A percentile compares a stretch with the other conserved stretches of the same genome.
Conservation (phyloP, 2,888 invertebrate species). For the Sarcophaga subvicina region DNA sequence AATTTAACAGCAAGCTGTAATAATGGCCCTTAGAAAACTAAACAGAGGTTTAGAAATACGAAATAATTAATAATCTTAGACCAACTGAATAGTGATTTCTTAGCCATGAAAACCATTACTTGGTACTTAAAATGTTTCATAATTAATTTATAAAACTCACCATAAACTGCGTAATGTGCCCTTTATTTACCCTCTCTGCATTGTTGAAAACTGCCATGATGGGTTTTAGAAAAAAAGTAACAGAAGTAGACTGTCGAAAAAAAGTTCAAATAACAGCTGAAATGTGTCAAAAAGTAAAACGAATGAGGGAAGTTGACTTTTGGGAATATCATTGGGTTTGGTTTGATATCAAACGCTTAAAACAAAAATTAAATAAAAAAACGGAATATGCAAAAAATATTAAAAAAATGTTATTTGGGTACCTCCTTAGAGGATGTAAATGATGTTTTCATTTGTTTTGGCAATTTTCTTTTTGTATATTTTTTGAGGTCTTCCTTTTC, state of each 20-base stretch:
- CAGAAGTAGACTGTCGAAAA: slow-evolving; percentile 28
- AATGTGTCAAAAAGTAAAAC: slow-evolving; percentile 69
- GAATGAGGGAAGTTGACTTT: slow-evolving; percentile 61
- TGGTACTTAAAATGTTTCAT: no score
- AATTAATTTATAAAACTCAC: no score
- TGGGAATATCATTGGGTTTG: slow-evolving; percentile 56
- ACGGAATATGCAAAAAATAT: slow-evolving; percentile 49
- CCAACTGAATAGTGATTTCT: no score
- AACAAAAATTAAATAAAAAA: slow-evolving; percentile 34
- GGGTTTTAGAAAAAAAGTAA: slow-evolving; percentile 30
- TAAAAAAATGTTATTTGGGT: slow-evolving; percentile 55
- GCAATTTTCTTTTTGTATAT: slow-evolving; percentile 13
- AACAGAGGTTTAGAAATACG: no score
- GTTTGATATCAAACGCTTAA: slow-evolving; percentile 33
- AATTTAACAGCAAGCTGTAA: no score
- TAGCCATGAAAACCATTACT: no score
- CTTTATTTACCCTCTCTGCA: background rate
- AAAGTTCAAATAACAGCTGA: slow-evolving; percentile 66
- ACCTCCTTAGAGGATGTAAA: slow-evolving; percentile 54
- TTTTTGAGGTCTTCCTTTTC: slow-evolving; percentile 15
- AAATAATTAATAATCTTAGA: no score
- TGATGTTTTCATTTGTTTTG: slow-evolving; percentile 44
- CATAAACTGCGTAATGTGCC: slow-evolving; percentile 2
- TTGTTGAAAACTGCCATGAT: slow-evolving; percentile 33
- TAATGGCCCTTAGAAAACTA: no score